Percentiles rank a stretch among this genome's conserved stretches.
phyloP scores from a whole-genome alignment of 2,888 invertebrate species.

The Eristalis tenax region DNA sequence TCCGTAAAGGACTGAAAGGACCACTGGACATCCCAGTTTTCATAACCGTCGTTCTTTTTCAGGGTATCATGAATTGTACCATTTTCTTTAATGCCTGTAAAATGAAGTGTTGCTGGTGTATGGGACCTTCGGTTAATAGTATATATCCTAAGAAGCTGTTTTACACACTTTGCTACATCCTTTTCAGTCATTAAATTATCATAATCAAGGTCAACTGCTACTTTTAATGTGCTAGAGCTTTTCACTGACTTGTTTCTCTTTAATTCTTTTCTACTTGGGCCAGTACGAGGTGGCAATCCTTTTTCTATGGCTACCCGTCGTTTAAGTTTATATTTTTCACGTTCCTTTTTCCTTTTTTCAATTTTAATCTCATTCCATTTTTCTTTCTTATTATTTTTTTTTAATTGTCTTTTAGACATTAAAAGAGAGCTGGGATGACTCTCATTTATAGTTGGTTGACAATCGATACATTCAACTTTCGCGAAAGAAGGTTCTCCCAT shows the following conservation, averaged over 20 bases:
- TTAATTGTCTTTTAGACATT: slow-evolving; percentile 81
- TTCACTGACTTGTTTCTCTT: slow-evolving; percentile 88
- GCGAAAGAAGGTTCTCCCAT: neutral
- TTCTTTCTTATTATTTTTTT: slow-evolving; percentile 86
- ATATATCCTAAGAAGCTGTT: slow-evolving; percentile 95
- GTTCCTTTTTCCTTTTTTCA: slow-evolving; percentile 88
- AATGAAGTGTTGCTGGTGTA: slow-evolving; percentile 90
- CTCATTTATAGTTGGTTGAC: neutral
- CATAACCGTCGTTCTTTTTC: slow-evolving; percentile 91
- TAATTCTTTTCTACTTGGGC: slow-evolving; percentile 90
- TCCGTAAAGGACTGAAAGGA: slow-evolving; percentile 86
- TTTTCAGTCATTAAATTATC: slow-evolving; percentile 94
- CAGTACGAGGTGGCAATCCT: slow-evolving; percentile 84
- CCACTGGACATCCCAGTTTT: slow-evolving; percentile 95
- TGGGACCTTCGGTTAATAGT: slow-evolving; percentile 92
- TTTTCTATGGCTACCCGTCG: slow-evolving; percentile 86
- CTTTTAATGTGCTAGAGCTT: slow-evolving; percentile 83
- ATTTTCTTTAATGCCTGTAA: slow-evolving; percentile 87
- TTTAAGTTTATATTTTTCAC: slow-evolving; percentile 87
- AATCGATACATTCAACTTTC: neutral
- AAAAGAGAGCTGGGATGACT: neutral
- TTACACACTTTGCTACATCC: slow-evolving; percentile 93
- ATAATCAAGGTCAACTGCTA: slow-evolving; percentile 95
- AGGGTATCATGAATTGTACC: slow-evolving; percentile 89
- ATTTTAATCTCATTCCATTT: slow-evolving; percentile 88